Base-by-base conservation (phyloP, 2,888 invertebrate species). In the Slavum lentiscoides region DNA sequence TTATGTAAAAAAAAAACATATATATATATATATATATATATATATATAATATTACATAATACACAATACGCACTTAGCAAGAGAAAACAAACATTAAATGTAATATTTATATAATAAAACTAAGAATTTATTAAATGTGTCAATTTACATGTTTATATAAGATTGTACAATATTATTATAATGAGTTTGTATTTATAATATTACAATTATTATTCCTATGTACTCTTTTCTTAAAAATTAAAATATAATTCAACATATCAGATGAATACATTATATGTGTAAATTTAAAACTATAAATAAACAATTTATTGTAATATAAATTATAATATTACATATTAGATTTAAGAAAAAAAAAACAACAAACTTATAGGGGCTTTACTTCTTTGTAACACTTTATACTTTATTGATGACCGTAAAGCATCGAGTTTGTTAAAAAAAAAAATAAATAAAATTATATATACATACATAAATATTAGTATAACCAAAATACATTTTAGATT, bases 91-190 rank as follows among this genome's bases (percentile, higher is more conserved):
- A 59, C 11, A 59, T 39, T 13, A 55, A 19, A 75, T 59, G 43
- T 67, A 75, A 75, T 67, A 19, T 67, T 74, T 68, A 70, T 43
- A 58, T 58, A 72, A 70, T 68, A 69, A 66, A 72, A 72, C 9
- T 72, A 72, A 80, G 55, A 80, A 72, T 21, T 21, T 21, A 61
- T 70, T 70, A 70, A 80, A 70, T 70, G 64, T 72, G 70, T 80
- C 80, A 80, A 80, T 80, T 80, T 80, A 80, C 80, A 80, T 72
- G 64, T 72, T 80, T 55, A 69, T 80, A 77, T 68, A 68, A 23
- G 15, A 55, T 30, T 68, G 69, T 55, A 21, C 21, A 23, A 37
- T 74, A 23, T n/a, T 55, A 21, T 23, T 19, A 37, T 74, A 23
- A n/a, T 74, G 53, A 72, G 11, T 80, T 72, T 62, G 62, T 62